Percentiles rank a stretch among this genome's conserved stretches.
Evolutionary conservation across 2,113 vertebrate species (phyloP).

Genomic region (Naja naja): DNA sequence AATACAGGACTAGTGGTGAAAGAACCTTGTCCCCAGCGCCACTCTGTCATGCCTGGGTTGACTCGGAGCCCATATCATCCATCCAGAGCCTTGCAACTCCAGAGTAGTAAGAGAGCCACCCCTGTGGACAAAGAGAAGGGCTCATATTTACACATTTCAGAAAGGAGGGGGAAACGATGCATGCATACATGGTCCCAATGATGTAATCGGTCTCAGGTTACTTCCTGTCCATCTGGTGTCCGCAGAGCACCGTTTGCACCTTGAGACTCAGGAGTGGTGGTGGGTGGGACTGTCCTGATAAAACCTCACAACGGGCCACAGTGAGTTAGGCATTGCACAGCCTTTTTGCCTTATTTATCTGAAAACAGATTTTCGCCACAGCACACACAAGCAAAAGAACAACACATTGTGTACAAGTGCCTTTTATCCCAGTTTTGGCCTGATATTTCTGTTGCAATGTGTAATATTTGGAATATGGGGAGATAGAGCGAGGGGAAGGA

Average conservation of each 20-base stretch:
- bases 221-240: too few relatives aligned
- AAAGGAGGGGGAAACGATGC: not conserved
- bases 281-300: too few relatives aligned
- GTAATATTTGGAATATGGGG: not conserved
- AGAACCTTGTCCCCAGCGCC: not conserved
- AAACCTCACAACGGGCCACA: too few relatives aligned
- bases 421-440: not conserved
- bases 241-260: too few relatives aligned
- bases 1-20: not conserved
- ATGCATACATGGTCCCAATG: not conserved
- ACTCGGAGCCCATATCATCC: not conserved
- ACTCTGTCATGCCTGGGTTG: not conserved
- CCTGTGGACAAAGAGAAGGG: not conserved
- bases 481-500: not conserved
- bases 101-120: not conserved
- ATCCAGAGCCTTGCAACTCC: not conserved
- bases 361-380: too few relatives aligned
- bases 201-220: not conserved
- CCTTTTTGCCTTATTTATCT: too few relatives aligned
- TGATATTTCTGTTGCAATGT: not conserved
- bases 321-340: too few relatives aligned
- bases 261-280: too few relatives aligned
- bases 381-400: not conserved
- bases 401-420: not conserved
- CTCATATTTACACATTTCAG: not conserved